Percentiles rank a stretch among this genome's conserved stretches.
phyloP scores from a whole-genome alignment of 2,797 vertebrate species.

The Pangasius mekongensis region DNA sequence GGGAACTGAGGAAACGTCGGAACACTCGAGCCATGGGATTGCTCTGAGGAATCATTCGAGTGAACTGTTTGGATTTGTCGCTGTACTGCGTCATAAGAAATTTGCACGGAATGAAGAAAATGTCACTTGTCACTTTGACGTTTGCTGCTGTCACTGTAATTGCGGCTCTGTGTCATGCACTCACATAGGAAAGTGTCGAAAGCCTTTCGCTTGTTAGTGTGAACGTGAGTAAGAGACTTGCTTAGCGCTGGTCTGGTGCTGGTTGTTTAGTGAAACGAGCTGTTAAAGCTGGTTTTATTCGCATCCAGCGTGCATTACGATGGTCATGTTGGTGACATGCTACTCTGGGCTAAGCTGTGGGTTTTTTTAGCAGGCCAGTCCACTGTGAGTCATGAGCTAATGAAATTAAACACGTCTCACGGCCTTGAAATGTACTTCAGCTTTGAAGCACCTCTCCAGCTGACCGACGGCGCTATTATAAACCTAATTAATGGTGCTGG shows the following conservation, averaged over 20 bases:
- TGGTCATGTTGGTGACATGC: background rate
- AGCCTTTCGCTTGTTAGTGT: background rate
- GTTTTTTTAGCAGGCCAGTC: conserved; percentile 12
- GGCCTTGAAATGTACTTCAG: conserved; percentile 51
- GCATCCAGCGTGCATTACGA: background rate
- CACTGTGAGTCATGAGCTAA: conserved; percentile 50
- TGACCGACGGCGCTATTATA: conserved; percentile 45
- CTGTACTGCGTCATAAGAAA: background rate
- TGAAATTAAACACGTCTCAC: conserved; percentile 55
- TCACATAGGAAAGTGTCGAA: no score
- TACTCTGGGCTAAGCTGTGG: background rate
- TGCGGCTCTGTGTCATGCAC: background rate
- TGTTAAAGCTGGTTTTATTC: background rate
- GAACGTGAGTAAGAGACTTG: background rate
- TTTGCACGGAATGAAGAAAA: background rate
- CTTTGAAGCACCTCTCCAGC: conserved; percentile 52
- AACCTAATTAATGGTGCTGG: conserved; percentile 50
- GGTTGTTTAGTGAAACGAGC: background rate
- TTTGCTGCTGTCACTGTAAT: background rate
- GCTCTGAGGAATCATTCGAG: background rate
- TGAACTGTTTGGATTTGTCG: background rate
- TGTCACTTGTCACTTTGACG: background rate
- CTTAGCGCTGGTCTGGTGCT: background rate
- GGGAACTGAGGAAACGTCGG: background rate
- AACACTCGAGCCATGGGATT: background rate